Conservation (phyloP, 2,113 vertebrate genomes). For the Microtus pennsylvanicus region DNA sequence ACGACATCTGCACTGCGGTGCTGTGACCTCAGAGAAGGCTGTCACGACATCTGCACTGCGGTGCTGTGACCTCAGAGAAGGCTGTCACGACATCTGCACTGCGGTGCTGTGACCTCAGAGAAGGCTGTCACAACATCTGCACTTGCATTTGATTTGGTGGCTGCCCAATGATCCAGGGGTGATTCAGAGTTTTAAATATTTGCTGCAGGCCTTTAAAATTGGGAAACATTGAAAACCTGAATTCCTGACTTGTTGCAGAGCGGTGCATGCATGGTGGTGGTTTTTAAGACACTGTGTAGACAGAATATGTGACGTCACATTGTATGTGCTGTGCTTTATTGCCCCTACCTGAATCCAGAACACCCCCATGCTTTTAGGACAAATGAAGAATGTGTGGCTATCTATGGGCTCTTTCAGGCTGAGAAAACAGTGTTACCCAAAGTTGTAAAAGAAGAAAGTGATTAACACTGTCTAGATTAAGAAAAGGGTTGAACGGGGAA, state of each 20-base stretch:
- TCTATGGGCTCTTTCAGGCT: not conserved
- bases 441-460: not conserved
- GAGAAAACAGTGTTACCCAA: not conserved
- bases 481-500: not conserved
- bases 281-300: not conserved
- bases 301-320: not conserved
- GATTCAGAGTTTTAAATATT: not conserved
- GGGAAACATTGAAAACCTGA: not conserved
- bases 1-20: too few species aligned
- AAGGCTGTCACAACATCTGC: not conserved
- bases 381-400: not conserved
- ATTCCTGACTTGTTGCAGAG: not conserved
- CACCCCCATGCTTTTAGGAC: not conserved
- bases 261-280: not conserved
- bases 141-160: not conserved
- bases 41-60: too few species aligned
- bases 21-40: not conserved
- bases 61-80: too few species aligned
- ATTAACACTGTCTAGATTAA: not conserved
- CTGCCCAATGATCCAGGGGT: too few species aligned
- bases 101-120: too few species aligned
- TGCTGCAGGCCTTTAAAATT: not conserved
- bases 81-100: too few species aligned
- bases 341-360: not conserved
- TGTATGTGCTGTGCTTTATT: not conserved